A percentile compares a stretch with the other conserved stretches of the same genome.
phyloP scores from a whole-genome alignment of 2,888 invertebrate species.

The Melipona beecheii region DNA sequence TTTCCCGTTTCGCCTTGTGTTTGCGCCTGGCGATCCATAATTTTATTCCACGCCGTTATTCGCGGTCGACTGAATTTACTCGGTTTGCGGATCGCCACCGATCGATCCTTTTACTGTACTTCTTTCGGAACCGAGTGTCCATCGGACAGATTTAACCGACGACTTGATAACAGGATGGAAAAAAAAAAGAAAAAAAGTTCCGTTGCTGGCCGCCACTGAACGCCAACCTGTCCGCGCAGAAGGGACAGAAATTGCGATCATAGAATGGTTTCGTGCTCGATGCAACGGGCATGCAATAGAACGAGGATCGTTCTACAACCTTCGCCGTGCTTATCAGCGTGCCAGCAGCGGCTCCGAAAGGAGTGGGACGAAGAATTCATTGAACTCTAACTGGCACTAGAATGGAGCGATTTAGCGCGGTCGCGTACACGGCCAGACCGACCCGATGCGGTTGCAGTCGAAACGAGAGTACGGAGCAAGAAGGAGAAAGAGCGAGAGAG shows the following conservation, averaged over 20 bases:
- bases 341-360: conserved; percentile 3
- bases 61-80: conserved; percentile 23
- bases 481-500: background rate
- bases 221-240: background rate
- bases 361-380: conserved; percentile 60
- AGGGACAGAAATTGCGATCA: conserved; percentile 16
- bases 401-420: conserved; percentile 63
- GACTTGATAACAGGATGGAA: conserved; percentile 11
- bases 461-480: conserved; percentile 60
- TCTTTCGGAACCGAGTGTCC: background rate
- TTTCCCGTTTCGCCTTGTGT: conserved; percentile 14
- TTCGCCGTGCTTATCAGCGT: conserved; percentile 41
- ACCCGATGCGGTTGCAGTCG: conserved; percentile 40
- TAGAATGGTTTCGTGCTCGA: conserved; percentile 5
- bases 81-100: conserved; percentile 5
- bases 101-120: background rate
- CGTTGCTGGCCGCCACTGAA: background rate
- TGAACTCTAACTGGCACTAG: conserved; percentile 58
- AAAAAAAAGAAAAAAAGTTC: background rate
- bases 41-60: conserved; percentile 37
- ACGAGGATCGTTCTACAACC: conserved; percentile 22
- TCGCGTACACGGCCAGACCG: conserved; percentile 17
- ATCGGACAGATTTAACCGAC: conserved; percentile 13
- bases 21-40: conserved; percentile 63
- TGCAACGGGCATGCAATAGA: background rate